phyloP scores from a whole-genome alignment of 2,797 vertebrate species.

The Petrocephalus schoutedeni region DNA sequence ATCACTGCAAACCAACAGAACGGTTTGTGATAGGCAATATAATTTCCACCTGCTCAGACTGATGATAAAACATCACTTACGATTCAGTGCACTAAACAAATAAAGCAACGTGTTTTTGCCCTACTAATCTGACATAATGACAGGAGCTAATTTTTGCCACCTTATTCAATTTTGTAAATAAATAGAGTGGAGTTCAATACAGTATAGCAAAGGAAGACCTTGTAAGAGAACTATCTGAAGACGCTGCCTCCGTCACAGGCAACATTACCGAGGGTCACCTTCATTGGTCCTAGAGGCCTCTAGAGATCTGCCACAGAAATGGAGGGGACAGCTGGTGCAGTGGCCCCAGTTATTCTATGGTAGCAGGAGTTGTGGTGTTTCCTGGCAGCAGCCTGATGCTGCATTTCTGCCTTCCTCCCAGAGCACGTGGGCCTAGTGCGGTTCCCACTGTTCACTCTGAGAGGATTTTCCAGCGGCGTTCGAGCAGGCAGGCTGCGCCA shows the following conservation, averaged over 20 bases:
- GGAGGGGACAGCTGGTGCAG: conserved; percentile 73
- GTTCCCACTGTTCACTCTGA: conserved; percentile 58
- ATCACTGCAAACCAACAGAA: neutral
- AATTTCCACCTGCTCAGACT: neutral
- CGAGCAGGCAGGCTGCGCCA: conserved; percentile 92
- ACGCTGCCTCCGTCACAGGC: neutral
- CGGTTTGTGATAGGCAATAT: neutral
- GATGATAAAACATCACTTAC: neutral
- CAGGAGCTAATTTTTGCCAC: neutral
- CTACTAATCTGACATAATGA: neutral
- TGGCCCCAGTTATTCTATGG: conserved; percentile 58
- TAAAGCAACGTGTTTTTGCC: neutral
- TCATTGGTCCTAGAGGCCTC: neutral
- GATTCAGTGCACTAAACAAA: neutral
- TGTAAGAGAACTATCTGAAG: neutral
- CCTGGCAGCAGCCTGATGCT: conserved; percentile 52
- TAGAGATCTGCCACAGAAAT: conserved; percentile 42
- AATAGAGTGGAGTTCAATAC: neutral
- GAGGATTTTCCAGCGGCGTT: conserved; percentile 89
- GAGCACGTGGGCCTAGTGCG: conserved; percentile 79
- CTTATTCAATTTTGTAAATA: neutral
- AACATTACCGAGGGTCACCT: neutral
- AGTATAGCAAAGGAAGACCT: neutral
- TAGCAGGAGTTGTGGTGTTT: neutral
- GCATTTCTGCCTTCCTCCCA: conserved; percentile 79